Evolutionary conservation across 30 jellyfish, hydroid and myxozoan genomes (phyloP), one percentile per base, ranked within the genome.

Genomic region (Catostylus mosaicus): DNA sequence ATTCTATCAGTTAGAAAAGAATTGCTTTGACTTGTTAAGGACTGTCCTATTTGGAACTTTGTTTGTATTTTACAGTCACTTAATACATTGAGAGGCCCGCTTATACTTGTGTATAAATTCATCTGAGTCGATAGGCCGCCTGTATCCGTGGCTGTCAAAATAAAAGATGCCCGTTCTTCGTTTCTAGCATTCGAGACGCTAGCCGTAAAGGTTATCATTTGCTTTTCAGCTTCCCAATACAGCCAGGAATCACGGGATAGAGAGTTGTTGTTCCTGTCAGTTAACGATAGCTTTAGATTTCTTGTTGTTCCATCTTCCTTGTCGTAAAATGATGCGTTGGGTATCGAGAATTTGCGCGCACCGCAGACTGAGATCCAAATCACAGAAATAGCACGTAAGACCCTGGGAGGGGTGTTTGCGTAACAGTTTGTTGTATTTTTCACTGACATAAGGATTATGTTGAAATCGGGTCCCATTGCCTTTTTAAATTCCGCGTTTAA

Each of bases 231-330:
- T 16, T 75, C 35, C 32, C 80, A 77, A 19, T 75, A 75, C 74
- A 86, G 29, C 89, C 89, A 86, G 9, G 86, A 54, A 33, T 35
- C 38, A n/a, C 33, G 20, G 14, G 80, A 23, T 23, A 95, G 43
- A 10, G 85, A 56, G 40, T 75, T 73, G 40, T 84, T 89, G 8
- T 52, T 36, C 61, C 82, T 56, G 63, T 69, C 89, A 0, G 37
- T 35, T 1, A 86, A 19, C 2, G 54, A 34, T 37, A 88, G 57
- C 0, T 70, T 37, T 20, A 88, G 89, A 31, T 73, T 73, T 45
- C 73, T 59, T 23, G 97, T 88, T 56, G 33, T 2, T 24, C 97
- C 97, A 24, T 80, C 93, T 47, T 88, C 93, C 19, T 16, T 48
- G 59, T 88, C 97, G 54, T 79, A 30, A 63, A 88, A 88, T 9